Evolutionary conservation across 1,140 invertebrate species (phyloP), one percentile per base, ranked within the genome.

Genomic region (Paracyclopina nana): DNA sequence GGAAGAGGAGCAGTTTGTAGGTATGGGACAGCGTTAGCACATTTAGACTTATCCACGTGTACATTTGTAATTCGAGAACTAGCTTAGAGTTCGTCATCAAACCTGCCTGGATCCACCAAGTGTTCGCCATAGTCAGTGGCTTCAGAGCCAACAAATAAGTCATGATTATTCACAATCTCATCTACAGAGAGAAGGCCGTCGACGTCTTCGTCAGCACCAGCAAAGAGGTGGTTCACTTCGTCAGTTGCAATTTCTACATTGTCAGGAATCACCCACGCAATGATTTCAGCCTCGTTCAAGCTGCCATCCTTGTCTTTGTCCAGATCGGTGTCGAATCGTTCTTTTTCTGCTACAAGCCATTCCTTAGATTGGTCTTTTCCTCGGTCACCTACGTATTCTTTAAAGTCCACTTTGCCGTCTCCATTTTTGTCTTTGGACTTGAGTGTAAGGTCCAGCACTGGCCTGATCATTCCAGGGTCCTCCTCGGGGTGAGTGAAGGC

Each of bases 61-160:
- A n/a, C n/a, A n/a, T n/a, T n/a, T n/a, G n/a, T n/a, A n/a, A n/a
- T n/a, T n/a, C n/a, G n/a, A n/a, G n/a, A n/a, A n/a, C n/a, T n/a
- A n/a, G n/a, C 18, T 73, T 69, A 87, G 38, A 90, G 72, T 67
- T 88, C 84, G 60, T 88, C 83, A 51, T 73, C 65, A 57, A 85
- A 82, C 57, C 75, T 71, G 53, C 83, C 77, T 48, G 82, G 74
- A 57, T 81, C 78, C 45, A 81, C 73, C 30, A 91, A 70, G 63
- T 90, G 82, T 60, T 87, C 77, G 2, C 86, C 88, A 67, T 86
- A 94, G 61, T 91, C 84, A n/a, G 87, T 91, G 0, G 81, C 88
- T 70, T 95, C 87, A 62, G 84, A 91, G 12, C 90, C 88, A 12
- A 96, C 87, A 68, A 96, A 97, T 31, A 79, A 73, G 54, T 91